Percentiles rank a stretch among this genome's conserved stretches.
phyloP scores from a whole-genome alignment of 1,140 invertebrate species.

The Brachionus asplanchnoidis region DNA sequence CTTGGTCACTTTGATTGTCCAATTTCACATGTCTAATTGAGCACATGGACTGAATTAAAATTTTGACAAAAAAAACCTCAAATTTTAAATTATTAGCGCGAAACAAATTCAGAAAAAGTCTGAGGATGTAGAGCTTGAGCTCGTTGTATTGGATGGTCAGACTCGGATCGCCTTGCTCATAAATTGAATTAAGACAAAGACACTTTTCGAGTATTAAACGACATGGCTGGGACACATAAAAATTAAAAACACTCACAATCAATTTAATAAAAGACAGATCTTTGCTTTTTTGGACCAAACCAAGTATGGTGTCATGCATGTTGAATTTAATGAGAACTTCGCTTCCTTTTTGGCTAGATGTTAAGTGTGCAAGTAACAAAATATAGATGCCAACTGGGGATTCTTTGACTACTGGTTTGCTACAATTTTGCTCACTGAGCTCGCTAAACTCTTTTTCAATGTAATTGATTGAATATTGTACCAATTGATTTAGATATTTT shows the following conservation, averaged over 20 bases:
- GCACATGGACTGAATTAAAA: neutral
- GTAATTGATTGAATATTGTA: neutral
- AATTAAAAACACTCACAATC: slow-evolving; percentile 22
- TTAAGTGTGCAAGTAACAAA: neutral
- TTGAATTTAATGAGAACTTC: neutral
- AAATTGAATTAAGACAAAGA: slow-evolving; percentile 2
- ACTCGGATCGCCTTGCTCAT: neutral
- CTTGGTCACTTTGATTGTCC: neutral
- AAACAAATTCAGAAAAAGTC: slow-evolving; percentile 21
- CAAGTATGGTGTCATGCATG: neutral
- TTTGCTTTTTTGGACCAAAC: neutral
- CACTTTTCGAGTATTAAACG: neutral
- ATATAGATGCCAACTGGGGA: neutral
- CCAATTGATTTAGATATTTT: neutral
- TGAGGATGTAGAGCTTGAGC: neutral
- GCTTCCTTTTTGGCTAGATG: neutral
- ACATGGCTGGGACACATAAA: neutral
- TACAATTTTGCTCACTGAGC: neutral
- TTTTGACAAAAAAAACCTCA: neutral
- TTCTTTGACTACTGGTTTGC: neutral
- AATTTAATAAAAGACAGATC: neutral
- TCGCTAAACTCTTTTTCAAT: neutral
- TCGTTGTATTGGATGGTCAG: neutral
- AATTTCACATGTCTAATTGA: neutral
- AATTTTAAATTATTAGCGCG: slow-evolving; percentile 25